These are phyloP conservation scores for human (Homo sapiens) DNA, from an alignment of 2,113 vertebrate species.

Conservation along the genomic window GRCh38 chr11:75822001-75822500, in stretches of 20 bases:
- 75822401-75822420: not conserved
- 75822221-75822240: not conserved
- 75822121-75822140: too few relatives aligned
- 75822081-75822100: too few relatives aligned
- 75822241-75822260: not conserved
- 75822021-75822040: too few relatives aligned
- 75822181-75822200: too few relatives aligned
- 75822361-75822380: not conserved
- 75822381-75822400: not conserved
- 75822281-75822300: not conserved
- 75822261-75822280: not conserved
- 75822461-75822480: not conserved
- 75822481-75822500: not conserved
- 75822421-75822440: not conserved
- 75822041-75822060: too few relatives aligned
- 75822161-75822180: too few relatives aligned
- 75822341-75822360: not conserved
- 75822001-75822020: too few relatives aligned
- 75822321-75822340: not conserved
- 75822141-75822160: too few relatives aligned
- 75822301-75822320: not conserved
- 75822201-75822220: too few relatives aligned
- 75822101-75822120: too few relatives aligned
- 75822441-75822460: not conserved
- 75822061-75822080: too few relatives aligned